Conservation (phyloP, 2,113 vertebrate species). For the Pseudopipra pipra region DNA sequence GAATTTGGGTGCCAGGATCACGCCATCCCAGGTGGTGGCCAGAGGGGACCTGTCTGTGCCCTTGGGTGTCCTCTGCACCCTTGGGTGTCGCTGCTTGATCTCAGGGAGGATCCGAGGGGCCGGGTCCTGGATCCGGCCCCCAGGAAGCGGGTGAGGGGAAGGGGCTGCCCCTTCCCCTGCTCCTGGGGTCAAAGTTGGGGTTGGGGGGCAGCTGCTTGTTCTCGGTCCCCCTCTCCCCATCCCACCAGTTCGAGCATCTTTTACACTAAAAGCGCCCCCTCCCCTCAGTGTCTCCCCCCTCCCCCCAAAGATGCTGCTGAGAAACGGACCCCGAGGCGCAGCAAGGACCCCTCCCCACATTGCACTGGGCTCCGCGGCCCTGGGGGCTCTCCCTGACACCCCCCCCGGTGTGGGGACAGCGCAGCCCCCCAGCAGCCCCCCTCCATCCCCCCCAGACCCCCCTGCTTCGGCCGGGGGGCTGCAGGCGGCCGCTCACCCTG, state of each 20-base stretch:
- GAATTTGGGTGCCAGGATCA: neutral
- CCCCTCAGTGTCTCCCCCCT: too few species aligned
- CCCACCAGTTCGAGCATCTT: neutral
- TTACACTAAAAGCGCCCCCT: neutral
- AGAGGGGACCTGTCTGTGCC: neutral
- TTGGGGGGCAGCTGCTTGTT: neutral
- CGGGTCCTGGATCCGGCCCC: neutral
- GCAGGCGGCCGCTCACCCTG: slow-evolving; percentile 17
- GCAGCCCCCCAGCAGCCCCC: neutral
- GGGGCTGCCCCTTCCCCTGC: neutral
- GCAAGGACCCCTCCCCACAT: neutral
- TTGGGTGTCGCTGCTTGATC: slow-evolving; percentile 9
- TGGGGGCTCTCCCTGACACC: neutral
- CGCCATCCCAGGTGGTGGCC: neutral
- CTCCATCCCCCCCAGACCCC: too few species aligned
- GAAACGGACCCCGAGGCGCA: neutral
- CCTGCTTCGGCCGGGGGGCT: neutral
- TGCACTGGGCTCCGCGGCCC: neutral
- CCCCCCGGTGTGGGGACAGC: too few species aligned
- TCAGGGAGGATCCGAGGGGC: slow-evolving; percentile 16
- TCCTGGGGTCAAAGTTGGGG: neutral
- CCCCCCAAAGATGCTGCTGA: neutral
- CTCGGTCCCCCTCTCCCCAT: neutral
- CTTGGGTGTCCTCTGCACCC: neutral
- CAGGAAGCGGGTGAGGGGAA: neutral